Base-by-base conservation (phyloP, 2,797 vertebrate species). In the Syndactyla subalaris region DNA sequence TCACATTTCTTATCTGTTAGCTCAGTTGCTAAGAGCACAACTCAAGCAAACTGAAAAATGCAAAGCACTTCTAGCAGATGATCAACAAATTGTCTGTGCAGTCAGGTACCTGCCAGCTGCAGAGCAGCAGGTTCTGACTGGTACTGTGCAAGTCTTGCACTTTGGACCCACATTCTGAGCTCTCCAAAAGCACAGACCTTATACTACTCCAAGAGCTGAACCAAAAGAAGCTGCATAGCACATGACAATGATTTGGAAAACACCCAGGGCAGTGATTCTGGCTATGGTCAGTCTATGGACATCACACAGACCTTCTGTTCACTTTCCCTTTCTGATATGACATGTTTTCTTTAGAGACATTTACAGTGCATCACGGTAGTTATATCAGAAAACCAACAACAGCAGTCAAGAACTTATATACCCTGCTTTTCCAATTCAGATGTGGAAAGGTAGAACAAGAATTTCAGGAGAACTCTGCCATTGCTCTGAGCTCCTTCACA, bases 371-470 rank as follows among this genome's bases (percentile, higher is more conserved):
- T 3, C 15, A 7, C 29, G 26, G 9, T 1, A 39, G 14, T 11
- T 22, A 7, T 0, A 32, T 3, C 10, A n/a, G 19, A 75, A 67
- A 57, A 59, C 17, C 26, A 66, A 14, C 27, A 72, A 6, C 19
- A 72, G 26, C 77, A 57, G 46, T 1, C 23, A 34, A 38, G 30
- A 21, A 5, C 2, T n/a, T 7, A 1, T 0, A 6, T 12, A 14
- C 11, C 19, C 10, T 18, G 5, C 45, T 83, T 9, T 45, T 39
- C 43, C 22, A 34, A 16, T 12, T 49, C 57, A 65, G 22, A 22
- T 0, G 0, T 6, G 7, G 43, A 71, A 65, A 65, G 3, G 14
- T 6, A 6, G 6, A 61, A 43, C 38, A 49, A 36, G 48, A 34
- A 8, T 4, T 17, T 16, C 10, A 48, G 16, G 15, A 58, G 39